Base-by-base conservation (phyloP, 2,888 invertebrate species). In the Noctua fimbriata region DNA sequence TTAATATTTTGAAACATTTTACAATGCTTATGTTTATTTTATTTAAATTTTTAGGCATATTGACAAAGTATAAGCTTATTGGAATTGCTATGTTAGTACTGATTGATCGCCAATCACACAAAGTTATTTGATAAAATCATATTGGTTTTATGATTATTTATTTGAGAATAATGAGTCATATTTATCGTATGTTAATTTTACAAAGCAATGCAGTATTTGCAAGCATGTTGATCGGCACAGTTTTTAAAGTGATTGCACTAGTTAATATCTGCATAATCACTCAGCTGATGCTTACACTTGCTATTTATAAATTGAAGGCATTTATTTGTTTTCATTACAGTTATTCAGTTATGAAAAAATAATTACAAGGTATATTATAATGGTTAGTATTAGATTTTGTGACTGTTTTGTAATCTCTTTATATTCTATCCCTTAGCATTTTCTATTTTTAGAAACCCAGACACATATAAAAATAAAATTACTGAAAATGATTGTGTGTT, bases 381-480 rank as follows among this genome's bases (percentile, higher is more conserved):
- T 89, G 81, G 87, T 91, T 91, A 90, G 90, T 89, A 91, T 91
- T 93, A 92, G 92, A 92, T 93, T 94, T 93, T 94, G 93, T 93
- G 93, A 94, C 93, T 95, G 95, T 95, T 95, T 94, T 94, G 92
- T 94, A 94, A 93, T 93, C 92, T 93, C 92, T 93, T 93, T 94
- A 93, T 94, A 94, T 94, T 95, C 92, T 95, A 95, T 93, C 90
- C 93, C 89, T 94, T 95, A 95, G 95, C 93, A 92, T 94, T 93
- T 95, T 96, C 94, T 95, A 95, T 96, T 96, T 96, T 95, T 96
- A 96, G 95, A 93, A 95, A 94, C 94, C 93, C 93, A 93, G 93
- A 95, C 94, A 94, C 93, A 89, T 92, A 92, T 92, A 92, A 94
- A 92, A 93, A 92, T 92, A 92, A 92, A 92, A 91, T 87, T 92